Evolutionary conservation across 1,140 invertebrate species (phyloP).

Genomic region (Heliconius hermathena): DNA sequence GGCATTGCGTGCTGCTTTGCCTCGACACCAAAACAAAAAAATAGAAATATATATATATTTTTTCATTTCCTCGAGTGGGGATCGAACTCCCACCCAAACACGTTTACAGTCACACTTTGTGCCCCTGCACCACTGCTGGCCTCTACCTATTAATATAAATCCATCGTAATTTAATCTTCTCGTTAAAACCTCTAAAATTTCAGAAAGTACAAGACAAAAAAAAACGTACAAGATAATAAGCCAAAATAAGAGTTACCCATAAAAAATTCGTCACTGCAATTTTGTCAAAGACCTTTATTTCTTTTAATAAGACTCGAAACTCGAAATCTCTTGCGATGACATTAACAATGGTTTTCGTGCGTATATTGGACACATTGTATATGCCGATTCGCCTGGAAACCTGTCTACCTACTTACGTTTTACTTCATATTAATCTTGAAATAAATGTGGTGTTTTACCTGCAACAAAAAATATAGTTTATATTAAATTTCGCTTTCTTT

Average conservation of each 20-base stretch:
- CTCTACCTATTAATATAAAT: too few relatives aligned
- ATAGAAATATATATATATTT: neutral
- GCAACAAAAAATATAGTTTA: conserved; percentile 26
- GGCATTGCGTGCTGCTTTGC: neutral
- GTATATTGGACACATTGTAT: conserved; percentile 15
- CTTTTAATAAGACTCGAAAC: conserved; percentile 5
- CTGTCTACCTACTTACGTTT: conserved; percentile 42
- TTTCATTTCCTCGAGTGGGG: too few relatives aligned
- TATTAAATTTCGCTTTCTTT: neutral
- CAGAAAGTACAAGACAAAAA: neutral
- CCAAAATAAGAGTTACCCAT: conserved; percentile 12
- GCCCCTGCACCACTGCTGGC: too few relatives aligned
- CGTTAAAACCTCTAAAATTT: neutral
- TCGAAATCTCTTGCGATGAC: neutral
- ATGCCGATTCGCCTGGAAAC: conserved; percentile 25
- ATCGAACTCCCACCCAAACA: too few relatives aligned
- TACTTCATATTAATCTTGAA: conserved; percentile 23
- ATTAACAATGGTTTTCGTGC: conserved; percentile 19
- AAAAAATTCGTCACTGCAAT: conserved; percentile 11
- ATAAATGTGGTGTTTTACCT: conserved; percentile 43
- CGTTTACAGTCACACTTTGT: too few relatives aligned
- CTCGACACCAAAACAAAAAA: neutral
- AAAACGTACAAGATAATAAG: neutral
- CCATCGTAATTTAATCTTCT: neutral
- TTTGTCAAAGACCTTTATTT: conserved; percentile 12